phyloP scores from a whole-genome alignment of 2,888 invertebrate genomes.

The Incurvaria masculella region DNA sequence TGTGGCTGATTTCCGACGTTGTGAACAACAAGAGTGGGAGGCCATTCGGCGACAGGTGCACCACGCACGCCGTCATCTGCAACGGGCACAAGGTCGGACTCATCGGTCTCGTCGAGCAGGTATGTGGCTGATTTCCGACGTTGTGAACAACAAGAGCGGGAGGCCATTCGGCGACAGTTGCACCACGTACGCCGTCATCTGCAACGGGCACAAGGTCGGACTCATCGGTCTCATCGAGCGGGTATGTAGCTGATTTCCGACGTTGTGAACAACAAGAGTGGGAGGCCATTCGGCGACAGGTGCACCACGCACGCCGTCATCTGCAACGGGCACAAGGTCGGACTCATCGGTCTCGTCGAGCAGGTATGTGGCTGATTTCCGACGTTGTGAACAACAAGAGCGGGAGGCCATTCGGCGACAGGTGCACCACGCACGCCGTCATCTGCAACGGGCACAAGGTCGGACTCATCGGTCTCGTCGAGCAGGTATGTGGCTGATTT shows the following conservation, averaged over 20 bases:
- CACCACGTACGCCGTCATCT: conserved; percentile 82
- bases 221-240: conserved; percentile 69
- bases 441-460: conserved; percentile 82
- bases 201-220: conserved; percentile 76
- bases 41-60: conserved; percentile 77
- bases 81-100: conserved; percentile 74
- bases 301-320: conserved; percentile 75
- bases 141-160: conserved; percentile 88
- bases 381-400: conserved; percentile 90
- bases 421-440: conserved; percentile 79
- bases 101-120: conserved; percentile 67
- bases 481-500: conserved; percentile 79
- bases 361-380: conserved; percentile 71
- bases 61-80: conserved; percentile 76
- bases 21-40: conserved; percentile 84
- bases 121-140: conserved; percentile 76
- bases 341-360: conserved; percentile 69
- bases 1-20: conserved; percentile 90
- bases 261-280: conserved; percentile 86
- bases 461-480: conserved; percentile 70
- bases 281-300: conserved; percentile 78
- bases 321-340: conserved; percentile 75
- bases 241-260: conserved; percentile 81
- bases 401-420: conserved; percentile 76
- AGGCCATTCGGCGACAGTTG: conserved; percentile 75